Base-by-base conservation (phyloP, 2,888 invertebrate species). In the Eristalis tenax region DNA sequence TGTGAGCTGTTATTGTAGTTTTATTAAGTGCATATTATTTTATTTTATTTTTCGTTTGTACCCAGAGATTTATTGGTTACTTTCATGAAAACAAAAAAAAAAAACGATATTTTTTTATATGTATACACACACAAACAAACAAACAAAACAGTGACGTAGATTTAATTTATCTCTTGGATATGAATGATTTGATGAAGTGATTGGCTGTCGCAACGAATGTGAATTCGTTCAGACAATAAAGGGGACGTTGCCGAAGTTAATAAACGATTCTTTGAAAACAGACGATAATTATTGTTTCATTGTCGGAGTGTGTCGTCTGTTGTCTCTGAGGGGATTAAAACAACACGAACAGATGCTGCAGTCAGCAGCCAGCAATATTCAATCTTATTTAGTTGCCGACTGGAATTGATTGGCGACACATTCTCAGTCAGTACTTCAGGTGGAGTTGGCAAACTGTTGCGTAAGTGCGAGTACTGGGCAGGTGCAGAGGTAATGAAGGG, bases 1-100 rank as follows among this genome's bases (percentile, higher is more conserved):
- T 83, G 28, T 75, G 76, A 73, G 83, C 69, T 87, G 83, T 87
- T 87, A 80, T 38, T 64, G 71, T 86, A 86, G 83, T 82, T 86
- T 83, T 86, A 78, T 75, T 82, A 70, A 71, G 64, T 74, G 68
- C 15, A 74, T 57, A 64, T 66, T 70, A 40, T 69, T 76, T 66
- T 66, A 43, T 69, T 28, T 38, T 50, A 35, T 76, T 71, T 75
- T 38, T 66, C 65, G 64, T 59, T 70, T 69, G 18, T 70, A 73
- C 50, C 61, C 63, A 66, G 75, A 59, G 57, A 71, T 59, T 63
- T 40, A 75, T 74, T 65, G 65, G 32, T 80, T 73, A 76, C 15
- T 40, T 43, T 77, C 68, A 66, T 68, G 35, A 43, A 50, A 81
- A 32, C 1, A 32, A 32, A 32, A 32, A 32, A 4, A 32, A 4